Evolutionary conservation across 2,113 vertebrate species (phyloP).

Genomic region (Platichthys flesus): DNA sequence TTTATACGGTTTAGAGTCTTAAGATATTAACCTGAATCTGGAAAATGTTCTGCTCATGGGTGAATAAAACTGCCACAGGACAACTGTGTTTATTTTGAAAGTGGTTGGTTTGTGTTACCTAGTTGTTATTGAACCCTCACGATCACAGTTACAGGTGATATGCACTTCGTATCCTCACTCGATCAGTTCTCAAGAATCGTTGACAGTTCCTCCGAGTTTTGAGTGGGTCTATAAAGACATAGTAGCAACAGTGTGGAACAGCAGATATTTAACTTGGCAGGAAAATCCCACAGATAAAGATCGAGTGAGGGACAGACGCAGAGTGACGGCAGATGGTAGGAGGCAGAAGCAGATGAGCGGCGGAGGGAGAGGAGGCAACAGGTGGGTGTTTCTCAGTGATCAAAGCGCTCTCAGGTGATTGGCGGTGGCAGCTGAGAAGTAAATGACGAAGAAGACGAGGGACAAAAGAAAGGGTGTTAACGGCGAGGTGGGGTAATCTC

Average conservation of each 20-base stretch:
- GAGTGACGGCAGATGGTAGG: conserved; percentile 43
- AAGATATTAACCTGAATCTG: background rate
- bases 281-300: background rate
- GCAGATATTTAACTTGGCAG: background rate
- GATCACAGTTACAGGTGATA: background rate
- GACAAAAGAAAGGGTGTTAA: conserved; percentile 4
- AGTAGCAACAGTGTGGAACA: background rate
- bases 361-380: conserved; percentile 43
- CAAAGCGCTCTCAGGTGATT: conserved; percentile 40
- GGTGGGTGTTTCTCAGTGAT: conserved; percentile 42
- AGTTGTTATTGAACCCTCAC: background rate
- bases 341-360: conserved; percentile 7
- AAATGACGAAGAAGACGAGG: conserved; percentile 14
- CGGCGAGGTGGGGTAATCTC: background rate
- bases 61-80: background rate
- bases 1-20: background rate
- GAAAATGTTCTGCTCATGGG: background rate
- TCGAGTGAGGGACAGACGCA: background rate
- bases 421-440: conserved; percentile 53
- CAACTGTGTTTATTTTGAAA: background rate
- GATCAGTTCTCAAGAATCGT: background rate
- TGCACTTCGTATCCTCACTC: background rate
- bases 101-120: background rate
- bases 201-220: background rate
- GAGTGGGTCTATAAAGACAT: background rate